phyloP scores from a whole-genome alignment of 2,888 invertebrate genomes.

The Globia sparganii region DNA sequence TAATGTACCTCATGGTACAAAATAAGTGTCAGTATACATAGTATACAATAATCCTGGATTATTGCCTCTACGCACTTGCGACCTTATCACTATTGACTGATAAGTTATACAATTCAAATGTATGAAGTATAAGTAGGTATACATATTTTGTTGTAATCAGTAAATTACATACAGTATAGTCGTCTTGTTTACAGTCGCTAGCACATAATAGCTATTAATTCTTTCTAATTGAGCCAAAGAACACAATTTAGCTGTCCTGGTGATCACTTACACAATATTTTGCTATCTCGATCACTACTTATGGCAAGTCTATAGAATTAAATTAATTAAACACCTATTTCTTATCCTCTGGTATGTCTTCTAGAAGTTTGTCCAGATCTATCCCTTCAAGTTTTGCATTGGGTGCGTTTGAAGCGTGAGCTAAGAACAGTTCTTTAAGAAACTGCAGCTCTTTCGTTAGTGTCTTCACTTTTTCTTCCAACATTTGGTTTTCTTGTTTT shows the following conservation, averaged over 20 bases:
- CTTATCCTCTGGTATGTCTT: slow-evolving; percentile 87
- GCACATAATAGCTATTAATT: slow-evolving; percentile 27
- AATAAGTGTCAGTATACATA: slow-evolving; percentile 47
- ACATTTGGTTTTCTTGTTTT: slow-evolving; percentile 94
- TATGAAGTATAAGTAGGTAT: background rate
- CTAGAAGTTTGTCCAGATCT: slow-evolving; percentile 90
- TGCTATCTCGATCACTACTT: slow-evolving; percentile 25
- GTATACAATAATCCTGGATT: slow-evolving; percentile 41
- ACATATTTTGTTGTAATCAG: background rate
- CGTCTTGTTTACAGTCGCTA: slow-evolving; percentile 5
- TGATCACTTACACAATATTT: slow-evolving; percentile 36
- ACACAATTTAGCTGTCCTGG: slow-evolving; percentile 18
- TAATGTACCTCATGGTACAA: slow-evolving; percentile 11
- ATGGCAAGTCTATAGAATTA: slow-evolving; percentile 44
- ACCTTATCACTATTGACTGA: slow-evolving; percentile 26
- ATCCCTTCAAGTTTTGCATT: slow-evolving; percentile 90
- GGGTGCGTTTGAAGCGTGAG: slow-evolving; percentile 93
- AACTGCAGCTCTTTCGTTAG: slow-evolving; percentile 95
- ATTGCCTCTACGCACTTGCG: slow-evolving; percentile 21
- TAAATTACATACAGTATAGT: background rate
- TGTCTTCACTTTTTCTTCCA: slow-evolving; percentile 95
- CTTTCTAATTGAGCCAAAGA: slow-evolving; percentile 34
- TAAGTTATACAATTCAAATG: slow-evolving; percentile 9
- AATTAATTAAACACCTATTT: slow-evolving; percentile 59
- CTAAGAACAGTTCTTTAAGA: slow-evolving; percentile 94